phyloP scores from a whole-genome alignment of 2,888 invertebrate species.

The Stenolophus ochropezus region DNA sequence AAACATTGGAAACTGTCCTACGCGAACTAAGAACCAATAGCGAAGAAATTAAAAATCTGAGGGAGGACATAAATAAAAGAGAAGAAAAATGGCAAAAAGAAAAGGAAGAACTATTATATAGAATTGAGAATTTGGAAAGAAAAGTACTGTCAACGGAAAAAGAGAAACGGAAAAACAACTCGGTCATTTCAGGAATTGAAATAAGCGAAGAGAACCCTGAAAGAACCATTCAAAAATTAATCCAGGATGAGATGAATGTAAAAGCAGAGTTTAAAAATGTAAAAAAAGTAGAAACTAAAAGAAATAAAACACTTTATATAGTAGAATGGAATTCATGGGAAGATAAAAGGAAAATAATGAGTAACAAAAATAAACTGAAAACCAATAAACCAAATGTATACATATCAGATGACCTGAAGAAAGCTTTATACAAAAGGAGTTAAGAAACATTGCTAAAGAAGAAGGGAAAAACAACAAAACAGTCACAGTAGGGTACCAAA shows the following conservation, averaged over 20 bases:
- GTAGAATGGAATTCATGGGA: constrained; percentile 1
- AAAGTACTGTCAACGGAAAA: background rate
- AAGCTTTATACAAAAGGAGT: background rate
- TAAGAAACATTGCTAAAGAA: background rate
- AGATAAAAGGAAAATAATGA: too few species aligned
- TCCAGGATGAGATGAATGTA: background rate
- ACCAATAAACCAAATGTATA: background rate
- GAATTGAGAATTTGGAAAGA: background rate
- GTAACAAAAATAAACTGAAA: constrained; percentile 23
- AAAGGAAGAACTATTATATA: background rate
- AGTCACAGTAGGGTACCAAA: background rate
- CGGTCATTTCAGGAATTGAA: background rate
- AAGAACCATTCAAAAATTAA: background rate
- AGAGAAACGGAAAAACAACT: constrained; percentile 2
- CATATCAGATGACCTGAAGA: constrained; percentile 5
- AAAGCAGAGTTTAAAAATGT: background rate
- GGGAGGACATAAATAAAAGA: background rate
- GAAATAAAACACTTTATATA: background rate
- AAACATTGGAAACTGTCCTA: background rate
- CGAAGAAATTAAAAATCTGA: background rate
- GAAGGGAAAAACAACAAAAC: background rate
- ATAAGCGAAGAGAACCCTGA: background rate
- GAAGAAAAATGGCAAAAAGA: background rate
- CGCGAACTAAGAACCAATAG: background rate
- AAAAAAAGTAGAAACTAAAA: background rate